Base-by-base conservation (phyloP, 2,888 invertebrate species). In the Nemotelus pantherinus region DNA sequence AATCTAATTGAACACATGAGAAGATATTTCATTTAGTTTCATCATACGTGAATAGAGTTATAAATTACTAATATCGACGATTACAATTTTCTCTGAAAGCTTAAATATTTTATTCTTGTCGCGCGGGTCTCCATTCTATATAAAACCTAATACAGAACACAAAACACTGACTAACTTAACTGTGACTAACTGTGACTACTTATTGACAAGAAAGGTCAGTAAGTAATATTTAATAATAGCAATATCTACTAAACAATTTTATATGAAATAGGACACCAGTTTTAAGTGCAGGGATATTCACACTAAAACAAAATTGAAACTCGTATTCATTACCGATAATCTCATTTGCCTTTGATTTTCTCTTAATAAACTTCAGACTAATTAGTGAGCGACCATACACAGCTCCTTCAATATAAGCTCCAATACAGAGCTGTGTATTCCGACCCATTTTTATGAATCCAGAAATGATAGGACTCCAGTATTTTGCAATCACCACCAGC, bases 381-480 rank as follows among this genome's bases (percentile, higher is more conserved):
- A 90, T 86, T 83, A 87, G 78, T 80, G 89, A 86, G 84, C 89
- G 81, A n/a, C 91, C 92, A 85, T 93, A 95, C 10, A 94, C 86
- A 0, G 93, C 91, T 67, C 93, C 93, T 86, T 95, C 95, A 81
- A 93, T 89, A 81, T 91, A 91, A 43, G 93, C 92, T 0, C 92
- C 90, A 77, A 95, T 92, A 77, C 92, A 91, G 3, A 94, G 86
- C 1, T 92, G 87, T 0, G 93, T 91, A 82, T 91, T 89, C 0
- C 89, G 87, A 25, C 92, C 88, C 64, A 87, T 88, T 58, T 87
- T 88, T 0, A 90, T 88, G 45, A 94, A 87, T 0, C 88, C 85
- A 67, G 89, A 88, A 82, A 94, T 86, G 9, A 88, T 85, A 25
- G 87, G 83, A 50, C 90, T 91, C 94, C 94, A 95, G 68, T 89